Evolutionary conservation across 2,113 vertebrate species (phyloP).

Genomic region (Aptenodytes forsteri): DNA sequence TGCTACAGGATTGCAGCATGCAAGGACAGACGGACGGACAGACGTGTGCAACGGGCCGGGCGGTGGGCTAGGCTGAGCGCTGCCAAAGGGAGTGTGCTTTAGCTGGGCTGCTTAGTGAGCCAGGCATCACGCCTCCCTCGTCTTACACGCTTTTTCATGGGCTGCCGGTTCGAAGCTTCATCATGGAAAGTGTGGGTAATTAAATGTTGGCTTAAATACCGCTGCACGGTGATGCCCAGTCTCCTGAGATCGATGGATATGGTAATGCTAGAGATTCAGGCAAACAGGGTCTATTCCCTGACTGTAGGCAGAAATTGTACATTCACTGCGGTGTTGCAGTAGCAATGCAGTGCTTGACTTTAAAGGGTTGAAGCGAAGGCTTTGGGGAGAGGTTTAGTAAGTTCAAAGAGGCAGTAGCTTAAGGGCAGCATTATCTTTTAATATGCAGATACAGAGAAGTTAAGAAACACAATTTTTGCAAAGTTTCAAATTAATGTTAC

Average conservation of each 20-base stretch:
- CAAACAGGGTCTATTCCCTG: background rate
- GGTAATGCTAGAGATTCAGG: background rate
- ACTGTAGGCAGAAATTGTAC: background rate
- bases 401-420: background rate
- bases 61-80: background rate
- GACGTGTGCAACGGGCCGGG: background rate
- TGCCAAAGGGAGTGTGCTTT: background rate
- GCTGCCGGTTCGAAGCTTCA: background rate
- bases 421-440: background rate
- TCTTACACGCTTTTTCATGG: background rate
- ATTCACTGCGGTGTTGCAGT: background rate
- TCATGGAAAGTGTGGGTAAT: background rate
- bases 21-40: background rate
- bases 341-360: background rate
- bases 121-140: accelerated
- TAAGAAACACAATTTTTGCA: background rate
- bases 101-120: too few species aligned
- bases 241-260: background rate
- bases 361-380: background rate
- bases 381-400: background rate
- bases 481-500: background rate
- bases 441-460: background rate
- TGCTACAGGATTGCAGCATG: too few species aligned
- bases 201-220: background rate
- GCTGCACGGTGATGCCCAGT: background rate